A percentile compares a stretch with the other conserved stretches of the same genome.
Conservation (phyloP, 2,113 vertebrate genomes). For the Chloebia gouldiae region DNA sequence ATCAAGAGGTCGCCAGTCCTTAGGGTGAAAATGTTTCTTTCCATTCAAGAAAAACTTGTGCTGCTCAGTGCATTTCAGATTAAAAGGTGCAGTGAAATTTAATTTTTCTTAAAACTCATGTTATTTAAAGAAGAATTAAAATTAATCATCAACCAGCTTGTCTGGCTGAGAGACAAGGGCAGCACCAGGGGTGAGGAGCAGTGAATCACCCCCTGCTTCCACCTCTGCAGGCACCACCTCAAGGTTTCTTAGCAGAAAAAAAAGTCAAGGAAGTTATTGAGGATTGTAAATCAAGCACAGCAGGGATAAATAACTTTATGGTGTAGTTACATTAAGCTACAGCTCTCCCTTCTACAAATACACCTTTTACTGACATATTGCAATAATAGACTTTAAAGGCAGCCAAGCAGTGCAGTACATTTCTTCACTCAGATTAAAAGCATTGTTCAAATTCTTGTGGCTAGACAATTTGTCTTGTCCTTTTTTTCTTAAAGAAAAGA, state of each 20-base stretch:
- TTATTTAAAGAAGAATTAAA: not conserved
- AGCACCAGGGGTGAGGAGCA: fast-evolving
- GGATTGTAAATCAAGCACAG: not conserved
- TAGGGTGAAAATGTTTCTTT: not conserved
- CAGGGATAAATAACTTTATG: not conserved
- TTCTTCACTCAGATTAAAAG: slow-evolving; percentile 50
- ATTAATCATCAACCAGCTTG: not conserved
- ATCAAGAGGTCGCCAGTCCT: not conserved
- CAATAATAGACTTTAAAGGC: not conserved
- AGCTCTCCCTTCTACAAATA: not conserved
- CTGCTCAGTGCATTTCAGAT: not conserved
- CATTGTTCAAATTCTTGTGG: slow-evolving; percentile 59
- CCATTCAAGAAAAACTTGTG: not conserved
- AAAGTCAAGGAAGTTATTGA: not conserved
- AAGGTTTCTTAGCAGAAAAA: not conserved
- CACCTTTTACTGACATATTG: not conserved
- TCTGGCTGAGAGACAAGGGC: not conserved
- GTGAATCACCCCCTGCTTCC: not conserved
- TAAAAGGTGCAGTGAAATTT: not conserved
- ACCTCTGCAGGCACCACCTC: not conserved
- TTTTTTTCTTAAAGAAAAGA: not conserved
- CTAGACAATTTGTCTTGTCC: slow-evolving; percentile 57
- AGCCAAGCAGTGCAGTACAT: slow-evolving; percentile 3
- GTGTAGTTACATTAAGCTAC: not conserved
- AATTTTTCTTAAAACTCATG: not conserved